Percentiles rank a stretch among this genome's conserved stretches.
Evolutionary conservation across 2,797 vertebrate species (phyloP).

Genomic region (Centropyge bicolor): DNA sequence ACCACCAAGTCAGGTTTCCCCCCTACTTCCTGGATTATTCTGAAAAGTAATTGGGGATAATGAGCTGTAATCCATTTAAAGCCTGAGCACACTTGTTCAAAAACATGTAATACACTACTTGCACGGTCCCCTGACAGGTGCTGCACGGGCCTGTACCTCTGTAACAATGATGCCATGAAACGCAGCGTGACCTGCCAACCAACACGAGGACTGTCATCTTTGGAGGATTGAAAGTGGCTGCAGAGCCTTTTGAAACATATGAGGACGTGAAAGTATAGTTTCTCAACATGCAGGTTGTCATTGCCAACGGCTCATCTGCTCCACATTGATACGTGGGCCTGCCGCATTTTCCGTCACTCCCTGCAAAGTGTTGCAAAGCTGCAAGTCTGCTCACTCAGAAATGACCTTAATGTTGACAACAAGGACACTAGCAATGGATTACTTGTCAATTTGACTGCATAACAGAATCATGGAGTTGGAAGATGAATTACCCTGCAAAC

Average conservation of each 20-base stretch:
- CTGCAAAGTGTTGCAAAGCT: constrained; percentile 63
- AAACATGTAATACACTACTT: constrained; percentile 38
- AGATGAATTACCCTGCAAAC: constrained; percentile 89
- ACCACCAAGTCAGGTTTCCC: constrained; percentile 47
- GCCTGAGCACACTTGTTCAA: constrained; percentile 50
- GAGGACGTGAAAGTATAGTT: background rate
- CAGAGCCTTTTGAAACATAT: constrained; percentile 5
- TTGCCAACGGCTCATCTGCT: constrained; percentile 33
- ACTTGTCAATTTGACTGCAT: constrained; percentile 89
- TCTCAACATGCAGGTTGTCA: constrained; percentile 40
- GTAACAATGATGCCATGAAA: constrained; percentile 23
- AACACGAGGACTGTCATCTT: constrained; percentile 12
- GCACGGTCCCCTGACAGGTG: constrained; percentile 54
- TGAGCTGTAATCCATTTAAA: constrained; percentile 79
- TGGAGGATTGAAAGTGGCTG: constrained; percentile 33
- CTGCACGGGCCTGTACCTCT: constrained; percentile 38
- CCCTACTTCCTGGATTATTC: constrained; percentile 56
- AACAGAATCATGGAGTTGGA: constrained; percentile 87
- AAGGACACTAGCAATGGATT: constrained; percentile 89
- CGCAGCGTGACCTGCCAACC: background rate
- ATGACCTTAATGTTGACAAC: constrained; percentile 87
- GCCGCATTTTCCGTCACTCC: constrained; percentile 61
- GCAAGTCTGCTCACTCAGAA: constrained; percentile 80
- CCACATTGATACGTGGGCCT: constrained; percentile 53
- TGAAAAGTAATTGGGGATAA: constrained; percentile 75